Evolutionary conservation across 2,113 vertebrate genomes (phyloP).

Genomic region (Elaphurus davidianus): DNA sequence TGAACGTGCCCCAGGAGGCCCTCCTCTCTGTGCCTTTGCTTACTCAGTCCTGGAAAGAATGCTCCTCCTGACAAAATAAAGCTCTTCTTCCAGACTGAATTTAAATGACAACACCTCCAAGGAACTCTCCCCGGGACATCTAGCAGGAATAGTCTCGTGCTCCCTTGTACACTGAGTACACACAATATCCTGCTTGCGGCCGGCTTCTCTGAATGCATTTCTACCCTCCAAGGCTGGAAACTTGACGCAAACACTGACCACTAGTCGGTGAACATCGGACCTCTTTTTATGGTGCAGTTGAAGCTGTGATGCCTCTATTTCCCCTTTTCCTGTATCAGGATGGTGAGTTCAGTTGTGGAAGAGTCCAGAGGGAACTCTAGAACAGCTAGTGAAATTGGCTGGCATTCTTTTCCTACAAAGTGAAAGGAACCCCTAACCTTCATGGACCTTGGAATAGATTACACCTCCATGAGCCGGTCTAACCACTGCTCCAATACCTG

Average conservation of each 20-base stretch:
- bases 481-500: neutral
- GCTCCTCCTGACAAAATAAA: neutral
- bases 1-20: neutral
- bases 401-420: neutral
- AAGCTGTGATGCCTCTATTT: neutral
- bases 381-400: neutral
- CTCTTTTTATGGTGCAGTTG: neutral
- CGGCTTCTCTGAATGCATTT: neutral
- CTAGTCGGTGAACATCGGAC: neutral
- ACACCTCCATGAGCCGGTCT: neutral
- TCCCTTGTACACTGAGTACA: no score
- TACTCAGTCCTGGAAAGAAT: constrained; percentile 20
- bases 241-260: neutral
- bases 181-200: neutral
- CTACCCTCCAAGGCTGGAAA: neutral
- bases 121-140: neutral
- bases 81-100: neutral
- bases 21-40: neutral
- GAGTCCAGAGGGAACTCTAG: neutral
- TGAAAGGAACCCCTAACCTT: neutral
- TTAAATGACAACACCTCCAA: neutral
- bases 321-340: neutral
- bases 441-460: neutral
- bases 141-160: neutral
- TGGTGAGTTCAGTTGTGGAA: neutral